These are phyloP conservation scores for Pithys albifrons DNA, from an alignment of 2,113 vertebrate genomes.

Conservation along the genomic window DNA sequence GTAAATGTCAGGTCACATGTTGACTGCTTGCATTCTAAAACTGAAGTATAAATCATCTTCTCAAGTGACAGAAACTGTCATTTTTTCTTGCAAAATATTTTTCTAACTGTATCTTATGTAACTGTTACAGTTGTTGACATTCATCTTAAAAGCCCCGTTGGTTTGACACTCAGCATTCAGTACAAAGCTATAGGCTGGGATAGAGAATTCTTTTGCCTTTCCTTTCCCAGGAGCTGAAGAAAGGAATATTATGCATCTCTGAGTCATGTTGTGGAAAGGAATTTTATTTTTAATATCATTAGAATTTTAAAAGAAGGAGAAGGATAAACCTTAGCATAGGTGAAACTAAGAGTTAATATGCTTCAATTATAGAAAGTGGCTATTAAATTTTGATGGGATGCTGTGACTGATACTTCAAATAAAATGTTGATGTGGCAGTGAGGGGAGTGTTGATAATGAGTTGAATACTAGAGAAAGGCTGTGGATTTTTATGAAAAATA, in stretches of 20 bases:
- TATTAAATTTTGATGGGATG: constrained; percentile 45
- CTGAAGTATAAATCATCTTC: constrained; percentile 46
- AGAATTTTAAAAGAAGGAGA: constrained; percentile 43
- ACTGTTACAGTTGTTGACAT: constrained; percentile 51
- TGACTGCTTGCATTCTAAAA: constrained; percentile 24
- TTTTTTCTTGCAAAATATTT: constrained; percentile 62
- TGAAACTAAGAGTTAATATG: constrained; percentile 23
- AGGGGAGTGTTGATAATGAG: background rate
- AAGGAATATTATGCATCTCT: constrained; percentile 27
- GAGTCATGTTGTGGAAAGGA: constrained; percentile 22
- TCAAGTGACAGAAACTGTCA: constrained; percentile 51
- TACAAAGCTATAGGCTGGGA: background rate
- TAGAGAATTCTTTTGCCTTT: constrained; percentile 1
- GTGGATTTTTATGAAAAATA: constrained; percentile 9
- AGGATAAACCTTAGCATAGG: background rate
- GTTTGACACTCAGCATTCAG: constrained; percentile 18
- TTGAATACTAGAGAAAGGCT: background rate
- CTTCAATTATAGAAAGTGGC: constrained; percentile 5
- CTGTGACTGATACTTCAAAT: constrained; percentile 23
- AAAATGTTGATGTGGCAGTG: background rate
- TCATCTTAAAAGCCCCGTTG: constrained; percentile 38
- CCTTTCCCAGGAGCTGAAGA: background rate
- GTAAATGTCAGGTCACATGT: constrained; percentile 49
- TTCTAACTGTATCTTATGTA: constrained; percentile 52
- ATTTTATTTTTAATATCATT: constrained; percentile 57